These are phyloP conservation scores for Trachelipus rathkii DNA, from an alignment of 1,140 invertebrate species.

Conservation along the genomic window DNA sequence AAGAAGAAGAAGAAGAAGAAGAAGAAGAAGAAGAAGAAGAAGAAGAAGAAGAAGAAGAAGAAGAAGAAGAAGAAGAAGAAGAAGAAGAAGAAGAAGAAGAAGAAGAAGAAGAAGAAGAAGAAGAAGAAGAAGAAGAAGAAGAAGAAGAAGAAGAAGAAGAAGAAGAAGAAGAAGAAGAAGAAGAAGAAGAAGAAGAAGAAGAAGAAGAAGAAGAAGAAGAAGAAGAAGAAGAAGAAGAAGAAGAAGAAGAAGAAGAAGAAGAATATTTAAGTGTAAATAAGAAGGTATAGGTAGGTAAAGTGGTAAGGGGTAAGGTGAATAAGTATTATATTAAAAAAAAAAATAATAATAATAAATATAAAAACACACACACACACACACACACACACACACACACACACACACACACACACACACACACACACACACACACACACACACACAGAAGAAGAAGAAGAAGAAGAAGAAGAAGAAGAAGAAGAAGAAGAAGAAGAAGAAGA, in stretches of 20 bases:
- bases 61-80: neutral
- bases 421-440: too few species aligned
- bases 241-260: constrained; percentile 1
- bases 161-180: constrained; percentile 8
- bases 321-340: too few species aligned
- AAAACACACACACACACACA: too few species aligned
- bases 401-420: too few species aligned
- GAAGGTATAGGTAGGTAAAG: too few species aligned
- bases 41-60: neutral
- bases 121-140: neutral
- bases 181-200: constrained; percentile 1
- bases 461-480: too few species aligned
- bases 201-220: neutral
- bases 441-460: too few species aligned
- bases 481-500: too few species aligned
- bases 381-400: too few species aligned
- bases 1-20: constrained; percentile 3
- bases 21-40: constrained; percentile 8
- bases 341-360: too few species aligned
- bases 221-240: constrained; percentile 9
- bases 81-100: neutral
- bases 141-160: neutral
- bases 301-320: too few species aligned
- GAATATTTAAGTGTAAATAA: too few species aligned
- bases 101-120: constrained; percentile 2